Percentiles rank a stretch among this genome's conserved stretches.
Evolutionary conservation across 2,888 invertebrate genomes (phyloP).

Genomic region (Ochropacha duplaris): DNA sequence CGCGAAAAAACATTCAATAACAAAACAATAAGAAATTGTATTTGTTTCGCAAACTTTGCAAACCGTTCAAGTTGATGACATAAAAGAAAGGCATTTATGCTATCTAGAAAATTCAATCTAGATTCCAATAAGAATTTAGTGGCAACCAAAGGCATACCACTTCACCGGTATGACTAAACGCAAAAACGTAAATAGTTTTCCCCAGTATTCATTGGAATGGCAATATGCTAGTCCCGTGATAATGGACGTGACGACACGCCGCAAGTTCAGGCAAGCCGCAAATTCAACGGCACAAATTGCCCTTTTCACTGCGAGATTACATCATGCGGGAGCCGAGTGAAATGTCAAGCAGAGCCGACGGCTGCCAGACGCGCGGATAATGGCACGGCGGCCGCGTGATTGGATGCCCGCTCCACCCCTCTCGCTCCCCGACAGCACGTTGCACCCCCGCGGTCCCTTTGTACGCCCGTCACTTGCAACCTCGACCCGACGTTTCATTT

Average conservation of each 20-base stretch:
- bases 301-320: conserved; percentile 83
- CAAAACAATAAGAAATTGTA: background rate
- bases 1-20: too few species aligned
- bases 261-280: conserved; percentile 78
- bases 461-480: conserved; percentile 78
- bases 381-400: conserved; percentile 83
- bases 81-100: background rate
- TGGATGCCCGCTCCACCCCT: conserved; percentile 68
- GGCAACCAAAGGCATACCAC: conserved; percentile 2
- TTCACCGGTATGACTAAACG: background rate
- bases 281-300: conserved; percentile 83
- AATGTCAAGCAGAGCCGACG: conserved; percentile 83
- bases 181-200: conserved; percentile 23
- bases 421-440: conserved; percentile 36
- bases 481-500: conserved; percentile 79
- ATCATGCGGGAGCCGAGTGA: conserved; percentile 83
- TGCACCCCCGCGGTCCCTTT: conserved; percentile 70
- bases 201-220: conserved; percentile 44
- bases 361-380: conserved; percentile 83
- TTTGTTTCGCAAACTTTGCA: background rate
- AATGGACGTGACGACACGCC: conserved; percentile 78
- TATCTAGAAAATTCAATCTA: conserved; percentile 20
- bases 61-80: background rate
- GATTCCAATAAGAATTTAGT: conserved; percentile 35
- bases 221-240: conserved; percentile 43